Base-by-base conservation (phyloP, 2,113 vertebrate species). In the Bufo bufo region DNA sequence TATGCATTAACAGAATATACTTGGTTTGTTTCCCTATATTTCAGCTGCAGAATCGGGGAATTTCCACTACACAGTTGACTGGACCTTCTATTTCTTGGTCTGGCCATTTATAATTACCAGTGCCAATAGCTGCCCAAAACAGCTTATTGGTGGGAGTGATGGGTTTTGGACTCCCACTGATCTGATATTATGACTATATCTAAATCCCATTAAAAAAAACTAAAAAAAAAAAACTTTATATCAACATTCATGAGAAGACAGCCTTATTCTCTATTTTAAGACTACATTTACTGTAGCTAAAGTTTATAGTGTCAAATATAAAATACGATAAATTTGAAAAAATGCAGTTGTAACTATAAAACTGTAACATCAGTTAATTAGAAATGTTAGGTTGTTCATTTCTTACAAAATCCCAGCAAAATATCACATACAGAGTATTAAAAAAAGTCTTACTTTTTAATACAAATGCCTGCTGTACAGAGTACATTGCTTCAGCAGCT, bases 401-500 rank as follows among this genome's bases (percentile, higher is more conserved):
- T 5, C 52, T 58, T 13, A 79, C 52, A 5, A 23, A 50, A 52
- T 23, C n/a, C 52, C 23, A 59, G 78, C 43, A 65, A 47, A 82
- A 82, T 43, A 65, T 20, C 16, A 17, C n/a, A 4, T 45, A 56
- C 11, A 56, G 5, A 1, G 4, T 79, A 56, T 79, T 79, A 33
- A 7, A 79, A 79, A n/a, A 4, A 65, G 16, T 45, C 17, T 13
- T 43, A 83, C 47, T 5, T 16, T 69, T n/a, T 69, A 52, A 23
- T 61, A 83, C 5, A 83, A 66, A n/a, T 78, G 58, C n/a, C 45
- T 33, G 8, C n/a, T 65, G 59, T 45, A 79, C 47, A 19, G 85
- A 52, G 47, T 43, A 69, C 69, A 58, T 66, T 87, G 61, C 85
- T 45, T 78, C 50, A 69, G 52, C 77, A 56, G 61, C 63, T 66